Evolutionary conservation across 1,140 invertebrate species (phyloP).

Genomic region (Cryptotermes secundus): DNA sequence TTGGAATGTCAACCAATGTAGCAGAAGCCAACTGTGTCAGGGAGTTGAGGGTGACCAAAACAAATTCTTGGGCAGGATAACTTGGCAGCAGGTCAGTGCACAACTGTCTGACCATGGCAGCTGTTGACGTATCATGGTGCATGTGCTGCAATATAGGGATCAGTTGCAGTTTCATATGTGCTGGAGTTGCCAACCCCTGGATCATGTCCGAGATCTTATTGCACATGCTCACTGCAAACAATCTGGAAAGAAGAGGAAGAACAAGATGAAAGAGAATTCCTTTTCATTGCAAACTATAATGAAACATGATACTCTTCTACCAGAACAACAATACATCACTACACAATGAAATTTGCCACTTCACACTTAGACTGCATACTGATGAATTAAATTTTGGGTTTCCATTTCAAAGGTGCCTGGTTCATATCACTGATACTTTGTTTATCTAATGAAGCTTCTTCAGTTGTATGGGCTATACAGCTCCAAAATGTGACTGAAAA

Average conservation of each 20-base stretch:
- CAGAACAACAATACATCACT: too few relatives aligned
- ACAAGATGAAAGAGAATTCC: too few relatives aligned
- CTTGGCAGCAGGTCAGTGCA: slow-evolving; percentile 80
- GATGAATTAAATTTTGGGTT: too few relatives aligned
- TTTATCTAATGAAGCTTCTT: too few relatives aligned
- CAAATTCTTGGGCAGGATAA: slow-evolving; percentile 87
- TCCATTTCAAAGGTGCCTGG: too few relatives aligned
- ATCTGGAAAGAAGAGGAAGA: slow-evolving; percentile 51
- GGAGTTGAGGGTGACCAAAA: slow-evolving; percentile 81
- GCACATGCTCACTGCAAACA: slow-evolving; percentile 95
- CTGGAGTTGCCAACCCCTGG: slow-evolving; percentile 84
- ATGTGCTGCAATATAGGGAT: slow-evolving; percentile 92
- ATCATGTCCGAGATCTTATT: slow-evolving; percentile 96
- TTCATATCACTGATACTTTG: too few relatives aligned
- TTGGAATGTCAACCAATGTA: slow-evolving; percentile 87
- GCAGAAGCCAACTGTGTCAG: slow-evolving; percentile 83
- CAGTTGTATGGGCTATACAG: too few relatives aligned
- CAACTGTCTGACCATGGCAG: slow-evolving; percentile 72
- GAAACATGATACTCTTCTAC: too few relatives aligned
- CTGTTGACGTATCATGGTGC: slow-evolving; percentile 86
- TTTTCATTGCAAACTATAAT: too few relatives aligned
- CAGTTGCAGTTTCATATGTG: slow-evolving; percentile 86
- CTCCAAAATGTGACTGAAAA: too few relatives aligned
- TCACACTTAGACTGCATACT: too few relatives aligned
- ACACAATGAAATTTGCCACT: too few relatives aligned